A percentile compares a stretch with the other conserved stretches of the same genome.
These are phyloP conservation scores for Muraenolepis orangiensis DNA, from an alignment of 2,797 vertebrate species.

Conservation along the genomic window DNA sequence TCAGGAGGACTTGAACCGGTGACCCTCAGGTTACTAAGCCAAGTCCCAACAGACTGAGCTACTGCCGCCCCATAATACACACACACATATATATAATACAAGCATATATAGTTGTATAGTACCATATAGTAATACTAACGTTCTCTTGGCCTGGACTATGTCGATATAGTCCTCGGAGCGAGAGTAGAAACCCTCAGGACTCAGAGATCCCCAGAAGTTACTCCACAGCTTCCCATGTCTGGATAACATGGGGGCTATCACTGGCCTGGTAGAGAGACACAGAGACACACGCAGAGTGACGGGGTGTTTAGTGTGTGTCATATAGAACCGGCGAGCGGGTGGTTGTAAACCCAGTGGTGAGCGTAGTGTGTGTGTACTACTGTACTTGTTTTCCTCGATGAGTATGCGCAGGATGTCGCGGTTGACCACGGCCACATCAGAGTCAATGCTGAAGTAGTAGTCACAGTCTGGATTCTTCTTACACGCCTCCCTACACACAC, in stretches of 20 bases:
- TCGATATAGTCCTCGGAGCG: constrained; percentile 90
- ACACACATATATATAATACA: too few species aligned
- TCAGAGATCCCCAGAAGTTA: constrained; percentile 90
- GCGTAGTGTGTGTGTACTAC: not conserved
- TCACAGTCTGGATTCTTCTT: constrained; percentile 76
- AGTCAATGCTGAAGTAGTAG: constrained; percentile 86
- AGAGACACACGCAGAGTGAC: too few species aligned
- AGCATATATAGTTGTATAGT: too few species aligned
- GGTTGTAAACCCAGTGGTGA: too few species aligned
- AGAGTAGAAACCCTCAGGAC: constrained; percentile 83
- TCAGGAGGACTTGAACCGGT: too few species aligned
- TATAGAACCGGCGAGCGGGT: not conserved
- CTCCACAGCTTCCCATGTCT: constrained; percentile 89
- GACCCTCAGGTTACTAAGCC: too few species aligned
- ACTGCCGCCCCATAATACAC: too few species aligned
- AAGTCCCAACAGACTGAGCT: too few species aligned
- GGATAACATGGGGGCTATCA: constrained; percentile 85
- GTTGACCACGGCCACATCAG: constrained; percentile 79
- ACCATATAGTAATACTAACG: constrained; percentile 73
- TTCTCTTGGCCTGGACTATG: constrained; percentile 85
- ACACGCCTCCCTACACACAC: constrained; percentile 72
- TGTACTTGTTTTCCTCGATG: constrained; percentile 83
- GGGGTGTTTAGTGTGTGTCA: too few species aligned
- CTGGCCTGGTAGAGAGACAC: constrained; percentile 62
- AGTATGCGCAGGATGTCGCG: constrained; percentile 76